phyloP scores from a whole-genome alignment of 2,888 invertebrate species.

The Lymantria monacha region DNA sequence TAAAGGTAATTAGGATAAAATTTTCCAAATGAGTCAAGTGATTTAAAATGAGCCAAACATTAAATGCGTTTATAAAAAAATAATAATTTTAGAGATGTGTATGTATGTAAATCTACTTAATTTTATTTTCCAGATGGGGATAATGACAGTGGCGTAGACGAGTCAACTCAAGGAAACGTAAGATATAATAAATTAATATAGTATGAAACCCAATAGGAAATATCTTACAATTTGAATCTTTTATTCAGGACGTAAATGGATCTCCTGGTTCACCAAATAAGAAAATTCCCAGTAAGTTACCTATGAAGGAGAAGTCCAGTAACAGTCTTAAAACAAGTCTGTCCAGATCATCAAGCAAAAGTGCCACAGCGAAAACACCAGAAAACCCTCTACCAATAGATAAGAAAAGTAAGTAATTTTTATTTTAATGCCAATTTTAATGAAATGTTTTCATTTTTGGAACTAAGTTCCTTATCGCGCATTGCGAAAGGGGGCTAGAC shows the following conservation, averaged over 20 bases:
- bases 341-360: conserved; percentile 83
- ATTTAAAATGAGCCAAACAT: conserved; percentile 61
- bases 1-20: conserved; percentile 63
- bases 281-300: conserved; percentile 84
- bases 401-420: conserved; percentile 86
- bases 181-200: conserved; percentile 51
- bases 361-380: conserved; percentile 86
- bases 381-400: conserved; percentile 81
- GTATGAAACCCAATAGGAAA: neutral
- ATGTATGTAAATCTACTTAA: neutral
- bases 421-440: neutral
- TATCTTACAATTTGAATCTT: neutral
- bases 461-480: no score
- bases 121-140: conserved; percentile 86
- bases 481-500: no score
- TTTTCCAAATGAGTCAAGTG: neutral
- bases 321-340: conserved; percentile 76
- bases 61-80: neutral
- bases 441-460: no score
- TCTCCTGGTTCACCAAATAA: conserved; percentile 88
- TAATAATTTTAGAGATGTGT: no score
- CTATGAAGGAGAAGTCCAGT: conserved; percentile 73
- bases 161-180: conserved; percentile 91
- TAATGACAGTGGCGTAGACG: conserved; percentile 92
- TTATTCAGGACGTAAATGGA: conserved; percentile 84